phyloP scores from a whole-genome alignment of 2,113 vertebrate genomes.

The Hemiscyllium ocellatum region DNA sequence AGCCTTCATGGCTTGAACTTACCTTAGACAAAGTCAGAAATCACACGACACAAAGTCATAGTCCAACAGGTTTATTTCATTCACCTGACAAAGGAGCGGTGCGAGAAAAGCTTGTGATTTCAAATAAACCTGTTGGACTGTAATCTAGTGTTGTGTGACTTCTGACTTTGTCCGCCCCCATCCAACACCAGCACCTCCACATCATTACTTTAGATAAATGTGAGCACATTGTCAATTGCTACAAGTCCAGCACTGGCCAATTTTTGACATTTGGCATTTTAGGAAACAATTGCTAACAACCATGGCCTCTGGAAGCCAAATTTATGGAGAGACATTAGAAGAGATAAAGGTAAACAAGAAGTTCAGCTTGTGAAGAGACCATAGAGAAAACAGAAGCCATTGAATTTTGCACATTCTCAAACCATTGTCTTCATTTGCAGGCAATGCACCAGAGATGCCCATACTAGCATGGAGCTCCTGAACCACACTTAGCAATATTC shows the following conservation, averaged over 20 bases:
- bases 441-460: neutral
- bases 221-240: neutral
- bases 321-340: neutral
- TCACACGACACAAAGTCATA: too few relatives aligned
- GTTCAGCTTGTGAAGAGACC: neutral
- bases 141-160: too few relatives aligned
- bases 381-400: neutral
- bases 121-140: too few relatives aligned
- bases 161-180: too few relatives aligned
- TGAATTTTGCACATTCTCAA: neutral
- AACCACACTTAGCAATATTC: neutral
- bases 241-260: neutral
- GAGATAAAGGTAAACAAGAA: neutral
- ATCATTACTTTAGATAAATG: neutral
- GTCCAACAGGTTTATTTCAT: too few relatives aligned
- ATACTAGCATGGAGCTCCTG: neutral
- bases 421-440: neutral
- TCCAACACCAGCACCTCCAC: too few relatives aligned
- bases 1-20: neutral
- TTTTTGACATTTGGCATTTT: neutral
- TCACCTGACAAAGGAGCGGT: too few relatives aligned
- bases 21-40: too few relatives aligned
- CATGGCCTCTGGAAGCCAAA: neutral
- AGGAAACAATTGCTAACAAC: neutral
- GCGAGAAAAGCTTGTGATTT: too few relatives aligned